Conservation (phyloP, 2,888 invertebrate genomes). For the Drosophila mimica region DNA sequence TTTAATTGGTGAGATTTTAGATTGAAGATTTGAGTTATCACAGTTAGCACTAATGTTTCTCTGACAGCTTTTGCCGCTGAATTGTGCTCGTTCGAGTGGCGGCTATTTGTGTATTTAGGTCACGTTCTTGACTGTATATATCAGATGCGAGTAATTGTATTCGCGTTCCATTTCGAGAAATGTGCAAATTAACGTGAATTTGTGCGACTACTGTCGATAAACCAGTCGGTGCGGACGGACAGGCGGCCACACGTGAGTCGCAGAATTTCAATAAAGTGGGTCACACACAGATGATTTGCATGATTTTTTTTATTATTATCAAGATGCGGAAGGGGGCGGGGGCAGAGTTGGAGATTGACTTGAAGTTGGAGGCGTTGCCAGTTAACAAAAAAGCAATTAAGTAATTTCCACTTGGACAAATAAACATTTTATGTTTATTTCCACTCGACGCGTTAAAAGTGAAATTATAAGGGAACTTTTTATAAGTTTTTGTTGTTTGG, state of each 20-base stretch:
- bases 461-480: slow-evolving; percentile 67
- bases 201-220: slow-evolving; percentile 60
- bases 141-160: slow-evolving; percentile 61
- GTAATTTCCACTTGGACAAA: slow-evolving; percentile 69
- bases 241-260: slow-evolving; percentile 37
- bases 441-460: slow-evolving; percentile 69
- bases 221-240: slow-evolving; percentile 32
- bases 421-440: slow-evolving; percentile 63
- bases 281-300: slow-evolving; percentile 73
- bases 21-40: slow-evolving; percentile 35
- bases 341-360: not conserved
- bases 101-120: slow-evolving; percentile 76
- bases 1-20: slow-evolving; percentile 29
- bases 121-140: slow-evolving; percentile 66
- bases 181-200: slow-evolving; percentile 81
- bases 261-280: slow-evolving; percentile 62
- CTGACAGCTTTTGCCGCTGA: slow-evolving; percentile 31
- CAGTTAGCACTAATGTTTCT: slow-evolving; percentile 17
- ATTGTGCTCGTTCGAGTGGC: slow-evolving; percentile 19
- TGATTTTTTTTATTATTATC: slow-evolving; percentile 39
- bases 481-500: slow-evolving; percentile 19
- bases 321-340: slow-evolving; percentile 2
- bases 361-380: slow-evolving; percentile 20
- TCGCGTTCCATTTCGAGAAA: slow-evolving; percentile 57
- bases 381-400: slow-evolving; percentile 62